Conservation (phyloP, 2,113 vertebrate genomes). For the Cnemophilus loriae region DNA sequence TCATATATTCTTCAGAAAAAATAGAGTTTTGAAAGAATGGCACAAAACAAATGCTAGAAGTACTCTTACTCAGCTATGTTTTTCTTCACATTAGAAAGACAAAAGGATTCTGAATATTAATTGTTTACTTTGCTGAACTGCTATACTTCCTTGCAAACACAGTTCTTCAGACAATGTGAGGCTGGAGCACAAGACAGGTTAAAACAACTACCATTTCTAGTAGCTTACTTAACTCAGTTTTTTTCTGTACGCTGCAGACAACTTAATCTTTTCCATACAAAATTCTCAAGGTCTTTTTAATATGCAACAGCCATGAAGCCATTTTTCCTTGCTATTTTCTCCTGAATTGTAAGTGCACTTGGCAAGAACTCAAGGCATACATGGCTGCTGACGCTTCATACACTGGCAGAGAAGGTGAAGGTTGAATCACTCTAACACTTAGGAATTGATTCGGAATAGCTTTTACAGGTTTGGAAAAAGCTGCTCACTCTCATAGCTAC, state of each 20-base stretch:
- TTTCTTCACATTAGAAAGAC: neutral
- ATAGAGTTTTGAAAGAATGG: neutral
- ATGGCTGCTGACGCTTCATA: neutral
- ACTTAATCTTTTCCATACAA: neutral
- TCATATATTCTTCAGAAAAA: neutral
- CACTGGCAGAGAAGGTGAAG: constrained; percentile 41
- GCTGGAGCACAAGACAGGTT: neutral
- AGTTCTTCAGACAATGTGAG: neutral
- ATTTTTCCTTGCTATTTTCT: constrained; percentile 27
- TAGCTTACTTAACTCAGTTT: neutral
- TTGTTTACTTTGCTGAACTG: neutral
- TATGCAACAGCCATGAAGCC: neutral
- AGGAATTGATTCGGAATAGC: constrained; percentile 18
- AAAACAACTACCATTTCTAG: neutral
- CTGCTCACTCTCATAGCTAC: neutral
- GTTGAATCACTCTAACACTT: constrained; percentile 52
- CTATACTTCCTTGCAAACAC: neutral
- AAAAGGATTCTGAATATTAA: neutral
- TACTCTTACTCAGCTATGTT: neutral
- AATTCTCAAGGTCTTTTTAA: constrained; percentile 18
- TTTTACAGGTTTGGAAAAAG: constrained; percentile 31
- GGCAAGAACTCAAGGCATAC: constrained; percentile 1
- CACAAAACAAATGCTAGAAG: neutral
- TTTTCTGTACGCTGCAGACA: neutral
- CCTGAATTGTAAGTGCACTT: neutral